Percentiles rank a stretch among this genome's conserved stretches.
Evolutionary conservation across 2,888 invertebrate genomes (phyloP).

Genomic region (Scaeva pyrastri): DNA sequence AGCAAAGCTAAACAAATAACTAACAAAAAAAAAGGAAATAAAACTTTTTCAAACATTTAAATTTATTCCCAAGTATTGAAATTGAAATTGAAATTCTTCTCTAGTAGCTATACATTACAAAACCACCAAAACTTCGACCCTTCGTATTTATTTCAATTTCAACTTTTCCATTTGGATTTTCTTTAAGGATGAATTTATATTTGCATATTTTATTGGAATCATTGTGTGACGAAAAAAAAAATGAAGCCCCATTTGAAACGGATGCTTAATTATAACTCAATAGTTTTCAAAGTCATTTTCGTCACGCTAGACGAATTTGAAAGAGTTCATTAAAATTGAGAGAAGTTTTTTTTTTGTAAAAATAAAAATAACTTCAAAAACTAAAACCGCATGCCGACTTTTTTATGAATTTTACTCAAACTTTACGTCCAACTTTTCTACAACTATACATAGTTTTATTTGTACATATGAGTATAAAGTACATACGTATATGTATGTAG

Average conservation of each 20-base stretch:
- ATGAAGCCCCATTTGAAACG: not conserved
- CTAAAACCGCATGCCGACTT: not conserved
- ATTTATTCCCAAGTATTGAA: conserved; percentile 18
- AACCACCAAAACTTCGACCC: not conserved
- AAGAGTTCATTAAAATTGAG: conserved; percentile 23
- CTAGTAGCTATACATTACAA: not conserved
- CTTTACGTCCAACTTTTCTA: not conserved
- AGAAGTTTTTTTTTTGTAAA: conserved; percentile 3
- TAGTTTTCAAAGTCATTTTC: conserved; percentile 27
- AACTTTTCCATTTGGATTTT: conserved; percentile 26
- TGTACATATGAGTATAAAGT: too few species aligned
- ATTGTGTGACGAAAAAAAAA: not conserved
- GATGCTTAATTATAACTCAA: conserved; percentile 28
- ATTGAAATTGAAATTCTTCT: conserved; percentile 8
- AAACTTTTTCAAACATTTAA: conserved; percentile 18
- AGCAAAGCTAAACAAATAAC: conserved; percentile 9
- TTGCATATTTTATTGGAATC: conserved; percentile 23
- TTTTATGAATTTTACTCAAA: not conserved
- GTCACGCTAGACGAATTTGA: not conserved
- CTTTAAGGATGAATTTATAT: conserved; percentile 21
- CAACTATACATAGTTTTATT: not conserved
- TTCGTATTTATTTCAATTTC: conserved; percentile 9
- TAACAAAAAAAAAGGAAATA: not conserved
- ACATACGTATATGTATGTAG: not conserved
- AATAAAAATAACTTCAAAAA: not conserved